Base-by-base conservation (phyloP, 2,113 vertebrate genomes). In the Sisor rabdophorus region DNA sequence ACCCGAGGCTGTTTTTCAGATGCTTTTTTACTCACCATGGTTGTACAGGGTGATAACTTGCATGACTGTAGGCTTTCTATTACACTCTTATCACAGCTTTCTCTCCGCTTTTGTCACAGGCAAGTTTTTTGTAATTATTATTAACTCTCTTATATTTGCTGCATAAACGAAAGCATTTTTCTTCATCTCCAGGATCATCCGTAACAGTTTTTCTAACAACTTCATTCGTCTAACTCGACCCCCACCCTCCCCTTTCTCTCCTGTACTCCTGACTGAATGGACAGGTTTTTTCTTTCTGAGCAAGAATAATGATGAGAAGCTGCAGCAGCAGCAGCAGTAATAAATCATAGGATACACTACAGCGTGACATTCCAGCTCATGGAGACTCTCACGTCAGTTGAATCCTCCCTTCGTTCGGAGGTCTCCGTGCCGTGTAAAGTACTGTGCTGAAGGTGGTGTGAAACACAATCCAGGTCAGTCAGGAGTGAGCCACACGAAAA, bases 231-330 rank as follows among this genome's bases (percentile, higher is more conserved):
- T 6, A 44, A 19, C 50, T 17, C 13, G 2, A 52, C 40, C 22
- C 17, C 32, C 11, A 19, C 32, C 11, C 54, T 59, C 20, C 47
- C n/a, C 71, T 44, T 20, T n/a, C 60, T 64, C 59, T 58, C 58
- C 65, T 50, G 40, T 67, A 40, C 28, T 50, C 71, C 58, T 68
- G 69, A 58, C 53, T 68, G 69, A 58, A 65, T 58, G 70, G 61
- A 56, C 71, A 58, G 44, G 40, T 44, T 44, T 44, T 61, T 76
- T 53, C 32, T 76, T 40, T n/a, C 67, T 71, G 44, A 0, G 20
- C 32, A 55, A 55, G 24, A 11, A 58, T 13, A 40, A 59, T 22
- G 6, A 26, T 36, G 48, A 68, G 20, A 32, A 32, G 65, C 24
- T n/a, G 53, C 32, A 44, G 40, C 40, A 44, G 40, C 30, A 65